Evolutionary conservation across 2,888 invertebrate species (phyloP), one percentile per base, ranked within the genome.

Genomic region (Lithosia quadra): DNA sequence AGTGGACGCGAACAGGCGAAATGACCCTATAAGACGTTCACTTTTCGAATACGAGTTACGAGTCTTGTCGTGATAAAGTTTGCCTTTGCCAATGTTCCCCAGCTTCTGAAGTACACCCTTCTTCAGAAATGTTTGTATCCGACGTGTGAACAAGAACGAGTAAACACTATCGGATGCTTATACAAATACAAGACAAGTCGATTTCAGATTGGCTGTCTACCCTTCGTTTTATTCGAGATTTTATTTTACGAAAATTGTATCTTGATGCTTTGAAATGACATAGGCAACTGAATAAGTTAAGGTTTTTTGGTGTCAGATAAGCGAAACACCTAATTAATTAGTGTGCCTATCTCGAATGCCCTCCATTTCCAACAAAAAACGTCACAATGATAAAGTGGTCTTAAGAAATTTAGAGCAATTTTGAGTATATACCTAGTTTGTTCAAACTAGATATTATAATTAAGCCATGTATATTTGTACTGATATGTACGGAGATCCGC

Each of bases 91-190:
- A 73, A 72, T 71, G 70, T 74, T 76, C 59, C 67, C 67, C 73
- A 69, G 63, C 74, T 75, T 65, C 21, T 28, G 39, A 63, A 71
- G 63, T 72, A 63, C 61, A 33, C 49, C 43, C n/a, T 39, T 55
- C n/a, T 67, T 63, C 66, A 69, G 69, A 69, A 70, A 57, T 81
- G 72, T 80, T 78, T 80, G 72, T 55, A 71, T 61, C 70, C 67
- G 70, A 67, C 71, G 80, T 84, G 82, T 84, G 83, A 86, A 83
- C 84, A 84, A 79, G 79, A 79, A 82, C 65, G 71, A 60, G 78
- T 77, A 88, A 87, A 88, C 84, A 87, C 72, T 81, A 84, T 84
- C 81, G 84, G 77, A 74, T 79, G 80, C 78, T 77, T 81, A 67
- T 65, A 74, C 81, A 86, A 84, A 88, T 80, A 85, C 53, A 71